Percentiles rank a stretch among this genome's conserved stretches.
Conservation (phyloP, 2,113 vertebrate genomes). For the Microcebus lehilahytsara region DNA sequence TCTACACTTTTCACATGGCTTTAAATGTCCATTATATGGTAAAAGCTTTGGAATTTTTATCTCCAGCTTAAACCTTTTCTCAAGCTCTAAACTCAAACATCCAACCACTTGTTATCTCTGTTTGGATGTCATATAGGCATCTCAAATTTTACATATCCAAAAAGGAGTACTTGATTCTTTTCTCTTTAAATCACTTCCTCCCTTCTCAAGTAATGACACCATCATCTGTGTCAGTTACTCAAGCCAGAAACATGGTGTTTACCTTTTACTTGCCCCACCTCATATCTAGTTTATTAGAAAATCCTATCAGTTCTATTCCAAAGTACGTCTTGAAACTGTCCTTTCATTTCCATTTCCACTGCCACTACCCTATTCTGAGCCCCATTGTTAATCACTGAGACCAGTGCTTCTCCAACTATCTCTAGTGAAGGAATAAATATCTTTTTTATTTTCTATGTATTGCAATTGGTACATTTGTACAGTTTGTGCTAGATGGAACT, state of each 20-base stretch:
- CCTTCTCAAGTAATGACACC: background rate
- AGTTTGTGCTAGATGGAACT: background rate
- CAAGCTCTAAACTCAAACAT: background rate
- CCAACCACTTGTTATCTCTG: background rate
- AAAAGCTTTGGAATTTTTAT: background rate
- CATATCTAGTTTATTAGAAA: background rate
- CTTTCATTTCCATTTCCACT: background rate
- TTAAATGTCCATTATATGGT: background rate
- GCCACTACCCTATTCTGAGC: background rate
- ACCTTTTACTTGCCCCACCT: background rate
- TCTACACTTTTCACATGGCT: background rate
- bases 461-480: background rate
- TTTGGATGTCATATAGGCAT: background rate
- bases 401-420: background rate
- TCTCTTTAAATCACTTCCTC: background rate
- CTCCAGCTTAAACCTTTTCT: background rate
- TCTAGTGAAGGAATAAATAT: background rate
- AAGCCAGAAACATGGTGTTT: background rate
- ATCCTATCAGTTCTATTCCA: background rate
- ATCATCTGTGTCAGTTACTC: background rate
- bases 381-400: background rate
- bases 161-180: background rate
- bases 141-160: background rate
- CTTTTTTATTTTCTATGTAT: background rate
- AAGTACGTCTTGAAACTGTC: background rate